These are phyloP conservation scores for Agrochola lota DNA, from an alignment of 2,888 invertebrate species.

Conservation along the genomic window DNA sequence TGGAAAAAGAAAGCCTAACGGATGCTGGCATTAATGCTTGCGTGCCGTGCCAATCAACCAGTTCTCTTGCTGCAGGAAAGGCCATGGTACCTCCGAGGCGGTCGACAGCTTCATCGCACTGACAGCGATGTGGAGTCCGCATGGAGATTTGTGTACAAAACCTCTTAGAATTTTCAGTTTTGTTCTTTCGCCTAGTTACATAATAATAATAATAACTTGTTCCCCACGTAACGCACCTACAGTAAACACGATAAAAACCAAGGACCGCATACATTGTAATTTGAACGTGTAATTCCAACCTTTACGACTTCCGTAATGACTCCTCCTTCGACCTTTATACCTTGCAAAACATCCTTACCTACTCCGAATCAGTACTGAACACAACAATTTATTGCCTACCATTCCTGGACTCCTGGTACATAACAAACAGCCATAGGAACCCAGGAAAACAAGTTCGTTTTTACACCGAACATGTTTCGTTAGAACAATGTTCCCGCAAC, in stretches of 20 bases:
- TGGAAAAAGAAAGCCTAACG: too few species aligned
- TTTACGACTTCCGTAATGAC: constrained; percentile 11
- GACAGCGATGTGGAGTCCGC: too few species aligned
- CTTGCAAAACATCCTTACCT: constrained; percentile 8
- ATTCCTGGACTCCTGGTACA: constrained; percentile 22
- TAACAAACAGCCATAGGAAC: background rate
- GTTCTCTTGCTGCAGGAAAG: background rate
- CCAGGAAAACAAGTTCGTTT: constrained; percentile 1
- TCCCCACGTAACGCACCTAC: background rate
- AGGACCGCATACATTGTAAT: background rate
- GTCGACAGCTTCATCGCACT: too few species aligned
- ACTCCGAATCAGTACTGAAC: constrained; percentile 13
- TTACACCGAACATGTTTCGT: background rate
- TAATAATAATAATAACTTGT: background rate
- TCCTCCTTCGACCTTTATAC: constrained; percentile 14
- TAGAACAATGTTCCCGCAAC: background rate
- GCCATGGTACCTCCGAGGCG: too few species aligned
- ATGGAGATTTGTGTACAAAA: too few species aligned
- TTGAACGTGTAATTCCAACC: constrained; percentile 11
- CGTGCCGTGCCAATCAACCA: background rate
- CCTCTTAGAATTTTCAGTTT: too few species aligned
- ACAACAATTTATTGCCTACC: constrained; percentile 36
- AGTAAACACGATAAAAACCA: background rate
- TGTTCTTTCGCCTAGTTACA: too few species aligned
- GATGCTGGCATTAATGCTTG: background rate